Evolutionary conservation across 2,797 vertebrate species (phyloP), one percentile per base, ranked within the genome.

Genomic region (Pelobates cultripes): DNA sequence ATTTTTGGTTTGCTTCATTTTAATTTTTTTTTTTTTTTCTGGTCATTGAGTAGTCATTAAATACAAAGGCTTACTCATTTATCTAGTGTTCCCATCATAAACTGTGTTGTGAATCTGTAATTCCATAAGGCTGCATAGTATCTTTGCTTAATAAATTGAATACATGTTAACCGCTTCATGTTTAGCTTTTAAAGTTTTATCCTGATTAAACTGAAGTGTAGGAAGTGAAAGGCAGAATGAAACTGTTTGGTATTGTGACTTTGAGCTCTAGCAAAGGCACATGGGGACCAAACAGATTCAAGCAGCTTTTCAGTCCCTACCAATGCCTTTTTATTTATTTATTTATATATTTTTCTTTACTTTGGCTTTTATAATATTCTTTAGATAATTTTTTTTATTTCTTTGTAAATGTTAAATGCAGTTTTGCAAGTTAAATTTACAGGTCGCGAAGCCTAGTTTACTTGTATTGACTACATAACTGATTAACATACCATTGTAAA

Each of bases 71-170:
- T 90, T 86, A 92, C 88, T 92, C 89, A 3, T 90, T 91, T 89
- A 91, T 85, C 45, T 89, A 92, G 85, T 55, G 64, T 44, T 2
- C 70, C 55, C 67, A 92, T 90, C 88, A 88, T 91, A 85, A n/a
- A 79, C 82, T 45, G 79, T 85, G 86, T 90, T 91, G 89, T 93
- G 76, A 92, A 91, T 89, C 88, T 90, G 88, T 92, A 91, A 92
- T 90, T 99, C 97, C 98, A 99, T 99, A 99, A 99, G 98, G 97
- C 97, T 99, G 98, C 97, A 98, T 96, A 95, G 93, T 96, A 96
- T 95, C 91, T 92, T 94, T 89, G 95, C 96, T 97, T 96, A 95
- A 93, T 93, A 92, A 94, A 93, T 95, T 92, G 93, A 94, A 94
- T 94, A 93, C 89, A 93, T 94, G 89, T 94, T 92, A 91, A 96